Base-by-base conservation (phyloP, 2,888 invertebrate species). In the Plusia festucae region DNA sequence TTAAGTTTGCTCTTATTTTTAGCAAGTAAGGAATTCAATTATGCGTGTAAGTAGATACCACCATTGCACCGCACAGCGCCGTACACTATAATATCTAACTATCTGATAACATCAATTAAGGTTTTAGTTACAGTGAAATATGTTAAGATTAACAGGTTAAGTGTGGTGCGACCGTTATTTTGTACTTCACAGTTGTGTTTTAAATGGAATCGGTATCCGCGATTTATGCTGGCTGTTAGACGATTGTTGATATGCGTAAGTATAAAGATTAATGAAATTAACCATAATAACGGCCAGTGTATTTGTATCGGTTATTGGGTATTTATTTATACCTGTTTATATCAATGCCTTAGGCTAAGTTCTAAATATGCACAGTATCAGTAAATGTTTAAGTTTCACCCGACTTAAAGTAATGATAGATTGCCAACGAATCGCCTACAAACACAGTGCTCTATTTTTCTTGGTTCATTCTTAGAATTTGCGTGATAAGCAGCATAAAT, bases 161-260 rank as follows among this genome's bases (percentile, higher is more conserved):
- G 86, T 85, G 84, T 82, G 79, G 60, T 57, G 70, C 72, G 74
- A 83, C 90, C 87, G 91, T 89, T 91, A 90, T 82, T 83, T 83
- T 78, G 85, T 85, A 83, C 77, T 86, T 82, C 82, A 82, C 79
- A 72, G 86, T 78, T 83, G 81, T 86, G 85, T 85, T 85, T 85
- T 84, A 85, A 86, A 88, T 85, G 81, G 84, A 86, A 85, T 86
- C 84, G 74, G 82, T 83, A 84, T 82, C 70, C 80, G 80, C 82
- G 77, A 88, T 88, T 87, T 85, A 88, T 76, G 76, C 75, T 73
- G 62, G 66, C 73, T 75, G 82, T 84, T 83, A 79, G 69, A 58
- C 54, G 68, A 73, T 74, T 78, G 73, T 67, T 59, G 78, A 79
- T 79, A 76, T 63, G 72, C 60, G 53, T 49, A 49, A 20, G 46